Evolutionary conservation across 2,888 invertebrate genomes (phyloP).

Genomic region (Harpalus rubripes): DNA sequence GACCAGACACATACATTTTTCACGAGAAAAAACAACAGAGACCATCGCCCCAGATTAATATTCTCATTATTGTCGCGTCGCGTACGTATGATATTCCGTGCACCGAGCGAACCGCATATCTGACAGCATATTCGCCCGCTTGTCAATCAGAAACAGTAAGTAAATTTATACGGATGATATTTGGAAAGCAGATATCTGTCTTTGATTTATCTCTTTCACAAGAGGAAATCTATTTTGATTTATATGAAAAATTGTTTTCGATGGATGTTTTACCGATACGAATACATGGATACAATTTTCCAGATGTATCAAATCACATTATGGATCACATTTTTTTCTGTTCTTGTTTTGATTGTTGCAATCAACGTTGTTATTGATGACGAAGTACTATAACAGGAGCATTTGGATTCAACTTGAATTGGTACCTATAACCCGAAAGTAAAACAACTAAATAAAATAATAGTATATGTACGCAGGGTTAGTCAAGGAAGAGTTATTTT

Average conservation of each 20-base stretch:
- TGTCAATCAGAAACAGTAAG: slow-evolving; percentile 21
- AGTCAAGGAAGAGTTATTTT: no score
- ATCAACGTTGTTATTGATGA: background rate
- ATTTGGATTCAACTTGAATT: background rate
- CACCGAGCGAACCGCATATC: background rate
- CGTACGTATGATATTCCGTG: background rate
- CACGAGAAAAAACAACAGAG: slow-evolving; percentile 13
- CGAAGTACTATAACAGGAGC: background rate
- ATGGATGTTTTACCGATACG: slow-evolving; percentile 2
- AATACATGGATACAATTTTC: background rate
- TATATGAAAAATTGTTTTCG: slow-evolving; percentile 14
- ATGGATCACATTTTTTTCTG: background rate
- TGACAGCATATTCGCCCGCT: background rate
- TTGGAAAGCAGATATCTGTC: slow-evolving; percentile 23
- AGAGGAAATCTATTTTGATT: slow-evolving; percentile 13
- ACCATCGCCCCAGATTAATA: slow-evolving; percentile 4
- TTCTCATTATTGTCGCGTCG: slow-evolving; percentile 19
- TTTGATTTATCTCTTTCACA: slow-evolving; percentile 20
- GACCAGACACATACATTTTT: slow-evolving; percentile 2
- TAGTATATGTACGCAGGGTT: no score
- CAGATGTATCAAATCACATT: background rate
- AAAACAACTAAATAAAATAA: no score
- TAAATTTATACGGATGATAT: slow-evolving; percentile 8
- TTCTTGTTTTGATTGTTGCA: slow-evolving; percentile 1
- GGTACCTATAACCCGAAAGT: background rate